Evolutionary conservation across 1,140 invertebrate species (phyloP).

Genomic region (Pseudomyrmex cubaensis): DNA sequence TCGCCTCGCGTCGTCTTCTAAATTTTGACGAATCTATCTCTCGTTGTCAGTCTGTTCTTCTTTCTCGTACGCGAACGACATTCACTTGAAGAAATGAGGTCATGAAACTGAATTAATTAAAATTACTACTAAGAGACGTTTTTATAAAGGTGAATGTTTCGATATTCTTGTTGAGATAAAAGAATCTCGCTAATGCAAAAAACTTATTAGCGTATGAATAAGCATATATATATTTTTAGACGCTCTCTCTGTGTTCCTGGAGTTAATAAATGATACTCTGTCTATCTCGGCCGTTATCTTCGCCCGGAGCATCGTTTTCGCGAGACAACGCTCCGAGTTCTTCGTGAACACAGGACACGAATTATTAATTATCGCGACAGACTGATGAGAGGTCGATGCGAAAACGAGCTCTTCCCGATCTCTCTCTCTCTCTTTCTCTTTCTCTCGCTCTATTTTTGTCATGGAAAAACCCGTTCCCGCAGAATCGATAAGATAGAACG

Average conservation of each 20-base stretch:
- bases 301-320: slow-evolving; percentile 24
- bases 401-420: neutral
- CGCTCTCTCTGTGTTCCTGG: neutral
- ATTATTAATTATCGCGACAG: slow-evolving; percentile 67
- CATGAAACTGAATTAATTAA: neutral
- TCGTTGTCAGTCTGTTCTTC: neutral
- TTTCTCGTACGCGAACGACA: too few relatives aligned
- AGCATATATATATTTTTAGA: slow-evolving; percentile 5
- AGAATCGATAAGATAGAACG: slow-evolving; percentile 15
- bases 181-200: too few relatives aligned
- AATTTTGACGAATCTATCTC: neutral
- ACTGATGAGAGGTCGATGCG: slow-evolving; percentile 11
- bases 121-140: neutral
- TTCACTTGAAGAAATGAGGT: neutral
- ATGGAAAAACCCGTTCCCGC: slow-evolving; percentile 43
- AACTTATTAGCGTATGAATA: neutral
- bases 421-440: neutral
- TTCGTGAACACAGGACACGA: slow-evolving; percentile 50
- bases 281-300: slow-evolving; percentile 45
- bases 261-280: slow-evolving; percentile 57
- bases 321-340: slow-evolving; percentile 28
- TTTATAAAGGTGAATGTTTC: neutral
- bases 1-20: neutral
- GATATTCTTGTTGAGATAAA: slow-evolving; percentile 28
- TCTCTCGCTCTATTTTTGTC: neutral